Percentiles rank a stretch among this genome's conserved stretches.
Conservation (phyloP, 1,140 invertebrate species). For the Lordiphosa stackelbergi region DNA sequence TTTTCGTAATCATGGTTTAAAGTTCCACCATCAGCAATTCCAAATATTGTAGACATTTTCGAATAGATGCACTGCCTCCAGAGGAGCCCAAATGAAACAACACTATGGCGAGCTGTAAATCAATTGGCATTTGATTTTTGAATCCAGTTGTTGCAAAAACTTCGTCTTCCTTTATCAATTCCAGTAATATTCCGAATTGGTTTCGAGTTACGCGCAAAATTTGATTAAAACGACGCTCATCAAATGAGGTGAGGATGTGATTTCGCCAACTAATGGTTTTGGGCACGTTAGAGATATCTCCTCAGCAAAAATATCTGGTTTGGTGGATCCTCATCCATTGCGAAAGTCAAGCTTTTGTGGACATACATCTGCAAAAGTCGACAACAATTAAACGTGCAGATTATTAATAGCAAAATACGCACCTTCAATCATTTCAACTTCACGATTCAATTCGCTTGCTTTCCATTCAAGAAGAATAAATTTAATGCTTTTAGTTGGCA, state of each 20-base stretch:
- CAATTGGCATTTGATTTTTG: too few relatives aligned
- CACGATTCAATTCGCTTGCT: too few relatives aligned
- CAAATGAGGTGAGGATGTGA: constrained; percentile 1
- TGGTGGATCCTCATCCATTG: too few relatives aligned
- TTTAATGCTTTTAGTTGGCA: too few relatives aligned
- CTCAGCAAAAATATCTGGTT: background rate
- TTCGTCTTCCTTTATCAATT: background rate
- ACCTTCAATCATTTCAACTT: too few relatives aligned
- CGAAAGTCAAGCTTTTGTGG: too few relatives aligned
- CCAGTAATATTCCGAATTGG: background rate
- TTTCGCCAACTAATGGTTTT: background rate
- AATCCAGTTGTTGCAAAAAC: background rate
- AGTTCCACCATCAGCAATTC: constrained; percentile 1
- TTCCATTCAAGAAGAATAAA: too few relatives aligned
- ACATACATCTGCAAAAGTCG: too few relatives aligned
- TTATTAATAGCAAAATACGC: too few relatives aligned
- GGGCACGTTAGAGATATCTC: background rate
- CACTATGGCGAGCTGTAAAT: background rate
- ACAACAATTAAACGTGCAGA: too few relatives aligned
- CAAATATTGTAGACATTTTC: constrained; percentile 1
- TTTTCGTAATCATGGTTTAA: too few relatives aligned
- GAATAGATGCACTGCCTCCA: background rate
- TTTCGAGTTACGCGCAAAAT: background rate
- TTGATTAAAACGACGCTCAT: background rate
- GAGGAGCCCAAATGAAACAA: background rate